Conservation (phyloP, 2,797 vertebrate species). For the Scyliorhinus canicula region DNA sequence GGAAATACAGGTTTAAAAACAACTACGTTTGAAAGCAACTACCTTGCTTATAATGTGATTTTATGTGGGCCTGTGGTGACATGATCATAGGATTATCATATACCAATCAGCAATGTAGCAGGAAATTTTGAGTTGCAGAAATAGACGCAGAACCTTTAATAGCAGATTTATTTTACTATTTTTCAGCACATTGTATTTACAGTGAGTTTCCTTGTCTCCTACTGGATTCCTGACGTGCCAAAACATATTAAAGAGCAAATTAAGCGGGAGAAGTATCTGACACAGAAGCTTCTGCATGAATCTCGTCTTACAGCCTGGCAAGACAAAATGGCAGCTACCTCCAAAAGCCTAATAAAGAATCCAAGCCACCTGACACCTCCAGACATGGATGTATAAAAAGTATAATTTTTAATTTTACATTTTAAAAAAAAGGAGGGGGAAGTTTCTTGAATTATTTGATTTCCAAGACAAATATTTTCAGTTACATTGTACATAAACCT, state of each 20-base stretch:
- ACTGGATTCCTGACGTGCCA: conserved; percentile 78
- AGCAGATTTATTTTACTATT: not conserved
- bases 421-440: not conserved
- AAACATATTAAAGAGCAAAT: conserved; percentile 73
- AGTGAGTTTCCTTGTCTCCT: conserved; percentile 82
- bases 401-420: not conserved
- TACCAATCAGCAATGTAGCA: not conserved
- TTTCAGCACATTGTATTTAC: conserved; percentile 81
- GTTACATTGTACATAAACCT: conserved; percentile 3
- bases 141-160: not conserved
- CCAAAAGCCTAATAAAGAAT: not conserved
- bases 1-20: not conserved
- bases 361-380: not conserved
- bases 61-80: not conserved
- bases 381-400: not conserved
- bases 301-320: conserved; percentile 59
- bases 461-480: not conserved
- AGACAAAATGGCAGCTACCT: too few relatives aligned
- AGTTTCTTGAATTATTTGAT: not conserved
- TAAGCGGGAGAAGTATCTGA: conserved; percentile 81
- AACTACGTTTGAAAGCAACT: not conserved
- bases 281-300: conserved; percentile 76
- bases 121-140: not conserved
- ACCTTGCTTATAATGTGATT: not conserved
- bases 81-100: not conserved